Evolutionary conservation across 1,140 invertebrate species (phyloP), one percentile per base, ranked within the genome.

Genomic region (Lineus longissimus): DNA sequence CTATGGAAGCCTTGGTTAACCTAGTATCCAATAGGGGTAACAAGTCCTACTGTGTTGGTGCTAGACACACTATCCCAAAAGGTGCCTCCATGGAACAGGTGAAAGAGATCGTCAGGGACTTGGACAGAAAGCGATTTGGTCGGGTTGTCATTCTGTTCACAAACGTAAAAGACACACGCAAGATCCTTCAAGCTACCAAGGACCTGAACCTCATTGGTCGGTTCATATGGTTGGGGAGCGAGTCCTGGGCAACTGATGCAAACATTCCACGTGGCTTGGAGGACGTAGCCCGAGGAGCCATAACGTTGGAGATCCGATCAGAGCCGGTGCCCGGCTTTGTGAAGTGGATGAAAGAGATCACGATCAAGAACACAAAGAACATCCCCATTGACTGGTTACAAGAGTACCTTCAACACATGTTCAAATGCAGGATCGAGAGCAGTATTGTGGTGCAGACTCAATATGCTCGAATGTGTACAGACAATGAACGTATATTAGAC

Each of bases 331-430:
- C 71, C 19, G 75, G 70, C 15, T 82, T 81, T 60, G 75, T 67
- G 31, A 65, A 65, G 2, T 82, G 75, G 66, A 66, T 73, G 41
- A 74, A 69, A 36, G 66, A 65, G 11, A 66, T 82, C 22, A 73
- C 66, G 0, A 74, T 76, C 22, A 63, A 59, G 13, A 78, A 77
- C 43, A 72, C 74, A 17, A 66, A 59, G 27, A 66, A 73, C 17
- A 78, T 81, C 36, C 77, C 79, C 41, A 62, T 74, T 59, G 78
- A 90, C 0, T 93, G 91, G 91, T 91, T 93, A 70, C 82, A 85
- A 36, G 90, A 93, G 67, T 89, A 90, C 70, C 93, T 91, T 89
- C 86, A 86, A 63, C 86, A 88, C 59, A 84, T 88, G 67, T 89
- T 89, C 74, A 86, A 88, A 70, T 91, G 89, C 70, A 64, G 76